Evolutionary conservation across 2,113 vertebrate species (phyloP), one percentile per base, ranked within the genome.

Genomic region (Poeciliopsis prolifica): DNA sequence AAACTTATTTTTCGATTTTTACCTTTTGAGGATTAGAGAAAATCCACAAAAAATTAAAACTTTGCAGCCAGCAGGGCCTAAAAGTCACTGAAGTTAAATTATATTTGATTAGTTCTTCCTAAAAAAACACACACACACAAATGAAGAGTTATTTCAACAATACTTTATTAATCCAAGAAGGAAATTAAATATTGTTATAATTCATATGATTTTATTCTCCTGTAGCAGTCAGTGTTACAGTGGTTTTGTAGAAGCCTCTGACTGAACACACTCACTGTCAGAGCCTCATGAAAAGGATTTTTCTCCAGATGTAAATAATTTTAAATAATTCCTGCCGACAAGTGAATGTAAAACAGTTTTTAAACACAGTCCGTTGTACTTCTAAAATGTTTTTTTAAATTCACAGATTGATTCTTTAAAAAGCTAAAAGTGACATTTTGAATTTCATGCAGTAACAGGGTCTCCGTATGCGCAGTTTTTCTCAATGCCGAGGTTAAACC

Each of bases 401-500:
- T n/a, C 5, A 24, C 19, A 58, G 8, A 58, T 58, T 48, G 0
- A 48, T 48, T 42, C 40, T 14, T 42, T 42, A 22, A 58, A n/a
- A n/a, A 58, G 51, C 19, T 58, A 9, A 58, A 10, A 1, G 51
- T 11, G 51, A 58, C 51, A 24, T n/a, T 10, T 11, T n/a, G 2
- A 22, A n/a, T 42, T 82, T 60, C 88, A 79, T 22, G 94, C 86
- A 7, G 98, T 81, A 9, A 98, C 66, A 13, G 92, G 93, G 77
- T 99, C 97, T 81, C 96, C 97, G 1, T 96, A 99, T 0, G 95
- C 87, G 83, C 98, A 99, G 83, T 88, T 77, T 4, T 96, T 91
- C 92, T 99, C 98, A 1, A 99, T 74, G 7, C 96, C 97, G 12
- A 99, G 94, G 77, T 99, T 99, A 88, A 97, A 99, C 0, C 92